Percentiles rank a stretch among this genome's conserved stretches.
Conservation (phyloP, 2,888 invertebrate species). For the Noctua janthina region DNA sequence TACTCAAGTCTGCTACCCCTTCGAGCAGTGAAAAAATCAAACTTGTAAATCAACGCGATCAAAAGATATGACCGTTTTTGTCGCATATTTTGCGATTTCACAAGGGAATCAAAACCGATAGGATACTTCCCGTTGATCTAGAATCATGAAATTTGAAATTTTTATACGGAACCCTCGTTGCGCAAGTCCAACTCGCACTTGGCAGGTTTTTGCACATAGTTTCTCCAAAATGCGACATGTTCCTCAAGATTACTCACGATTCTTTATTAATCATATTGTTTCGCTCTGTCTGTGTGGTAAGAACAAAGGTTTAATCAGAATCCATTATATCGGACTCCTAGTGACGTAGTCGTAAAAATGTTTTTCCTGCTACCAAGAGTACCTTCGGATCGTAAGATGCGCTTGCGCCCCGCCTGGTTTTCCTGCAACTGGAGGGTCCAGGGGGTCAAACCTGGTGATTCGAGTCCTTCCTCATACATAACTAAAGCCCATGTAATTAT, state of each 20-base stretch:
- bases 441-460: slow-evolving; percentile 20
- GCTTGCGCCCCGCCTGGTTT: not conserved
- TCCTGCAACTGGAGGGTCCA: not conserved
- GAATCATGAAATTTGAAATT: no score
- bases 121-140: no score
- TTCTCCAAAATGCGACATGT: not conserved
- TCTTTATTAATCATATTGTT: not conserved
- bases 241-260: not conserved
- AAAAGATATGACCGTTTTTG: no score
- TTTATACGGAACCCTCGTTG: no score
- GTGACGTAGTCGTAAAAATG: not conserved
- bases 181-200: no score
- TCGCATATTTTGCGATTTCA: no score
- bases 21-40: no score
- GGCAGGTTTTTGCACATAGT: not conserved
- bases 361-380: not conserved
- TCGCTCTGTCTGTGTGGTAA: not conserved
- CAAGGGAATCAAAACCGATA: no score
- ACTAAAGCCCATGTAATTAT: slow-evolving; percentile 15
- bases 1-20: no score
- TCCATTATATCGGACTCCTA: not conserved
- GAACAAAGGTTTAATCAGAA: not conserved
- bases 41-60: no score
- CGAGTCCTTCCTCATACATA: not conserved
- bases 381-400: not conserved